These are phyloP conservation scores for Camptogramma bilineatum DNA, from an alignment of 2,888 invertebrate species.

Conservation along the genomic window DNA sequence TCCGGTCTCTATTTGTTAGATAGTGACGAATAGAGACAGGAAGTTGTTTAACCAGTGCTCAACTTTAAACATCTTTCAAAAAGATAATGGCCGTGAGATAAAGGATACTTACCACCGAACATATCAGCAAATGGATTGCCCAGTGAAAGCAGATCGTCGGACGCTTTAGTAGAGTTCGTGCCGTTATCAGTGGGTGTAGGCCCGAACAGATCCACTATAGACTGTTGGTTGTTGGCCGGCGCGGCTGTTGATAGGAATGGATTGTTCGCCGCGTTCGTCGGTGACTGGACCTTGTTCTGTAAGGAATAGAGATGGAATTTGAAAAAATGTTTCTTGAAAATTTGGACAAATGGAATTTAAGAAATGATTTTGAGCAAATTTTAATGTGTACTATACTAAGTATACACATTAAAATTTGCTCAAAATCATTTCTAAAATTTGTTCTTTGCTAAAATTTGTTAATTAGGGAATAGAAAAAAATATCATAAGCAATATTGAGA, in stretches of 20 bases:
- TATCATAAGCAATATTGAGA: no score
- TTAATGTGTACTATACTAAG: no score
- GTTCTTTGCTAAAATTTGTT: no score
- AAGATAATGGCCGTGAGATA: no score
- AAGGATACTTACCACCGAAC: conserved; percentile 85
- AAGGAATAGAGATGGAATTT: conserved; percentile 36
- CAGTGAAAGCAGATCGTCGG: conserved; percentile 94
- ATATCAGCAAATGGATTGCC: conserved; percentile 97
- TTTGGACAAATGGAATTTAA: no score
- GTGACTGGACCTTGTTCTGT: conserved; percentile 91
- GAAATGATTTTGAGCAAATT: background rate
- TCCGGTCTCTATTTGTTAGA: no score
- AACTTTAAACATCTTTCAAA: no score
- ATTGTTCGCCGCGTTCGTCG: conserved; percentile 91
- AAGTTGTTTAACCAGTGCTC: no score
- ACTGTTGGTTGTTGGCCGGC: conserved; percentile 70
- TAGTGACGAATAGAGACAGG: no score
- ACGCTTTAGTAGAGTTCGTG: conserved; percentile 87
- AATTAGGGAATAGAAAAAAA: no score
- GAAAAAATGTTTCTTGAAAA: background rate
- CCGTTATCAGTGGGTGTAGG: conserved; percentile 79
- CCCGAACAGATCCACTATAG: conserved; percentile 93
- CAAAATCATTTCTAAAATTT: no score
- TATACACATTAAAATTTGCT: no score
- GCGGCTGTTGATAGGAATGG: conserved; percentile 94